Conservation (phyloP, 2,888 invertebrate species). For the Phyllotreta striolata region DNA sequence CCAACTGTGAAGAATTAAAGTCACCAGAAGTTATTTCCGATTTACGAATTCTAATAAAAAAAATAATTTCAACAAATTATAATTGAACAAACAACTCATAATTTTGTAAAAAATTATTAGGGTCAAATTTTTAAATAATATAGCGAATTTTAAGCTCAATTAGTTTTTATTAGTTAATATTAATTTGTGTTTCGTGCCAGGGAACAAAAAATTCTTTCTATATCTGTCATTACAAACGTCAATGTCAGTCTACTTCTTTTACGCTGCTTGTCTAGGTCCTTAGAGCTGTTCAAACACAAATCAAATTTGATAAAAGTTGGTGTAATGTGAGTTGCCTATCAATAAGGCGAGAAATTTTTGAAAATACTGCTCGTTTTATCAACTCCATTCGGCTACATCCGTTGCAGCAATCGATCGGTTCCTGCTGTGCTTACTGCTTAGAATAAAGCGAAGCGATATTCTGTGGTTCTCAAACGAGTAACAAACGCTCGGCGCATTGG, state of each 20-base stretch:
- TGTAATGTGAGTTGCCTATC: conserved; percentile 10
- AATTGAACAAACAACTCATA: no score
- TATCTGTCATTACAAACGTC: no score
- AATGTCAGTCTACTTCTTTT: no score
- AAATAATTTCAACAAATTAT: no score
- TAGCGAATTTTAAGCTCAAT: neutral
- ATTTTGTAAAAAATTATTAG: no score
- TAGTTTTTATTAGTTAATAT: neutral
- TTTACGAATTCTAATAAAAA: no score
- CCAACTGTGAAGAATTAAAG: neutral
- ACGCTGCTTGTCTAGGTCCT: no score
- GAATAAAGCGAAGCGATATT: no score
- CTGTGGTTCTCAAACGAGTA: conserved; percentile 4
- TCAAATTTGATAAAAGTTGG: neutral
- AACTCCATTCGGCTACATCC: conserved; percentile 24
- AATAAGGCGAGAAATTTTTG: neutral
- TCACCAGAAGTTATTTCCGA: neutral
- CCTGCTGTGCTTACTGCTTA: conserved; percentile 19
- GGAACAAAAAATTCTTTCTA: neutral
- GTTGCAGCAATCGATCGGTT: conserved; percentile 32
- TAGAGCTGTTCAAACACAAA: neutral
- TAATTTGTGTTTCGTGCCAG: neutral
- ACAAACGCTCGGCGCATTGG: conserved; percentile 16
- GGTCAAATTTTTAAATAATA: no score
- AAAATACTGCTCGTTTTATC: conserved; percentile 3